These are phyloP conservation scores for Mustela erminea DNA, from an alignment of 2,797 vertebrate species.

Conservation along the genomic window DNA sequence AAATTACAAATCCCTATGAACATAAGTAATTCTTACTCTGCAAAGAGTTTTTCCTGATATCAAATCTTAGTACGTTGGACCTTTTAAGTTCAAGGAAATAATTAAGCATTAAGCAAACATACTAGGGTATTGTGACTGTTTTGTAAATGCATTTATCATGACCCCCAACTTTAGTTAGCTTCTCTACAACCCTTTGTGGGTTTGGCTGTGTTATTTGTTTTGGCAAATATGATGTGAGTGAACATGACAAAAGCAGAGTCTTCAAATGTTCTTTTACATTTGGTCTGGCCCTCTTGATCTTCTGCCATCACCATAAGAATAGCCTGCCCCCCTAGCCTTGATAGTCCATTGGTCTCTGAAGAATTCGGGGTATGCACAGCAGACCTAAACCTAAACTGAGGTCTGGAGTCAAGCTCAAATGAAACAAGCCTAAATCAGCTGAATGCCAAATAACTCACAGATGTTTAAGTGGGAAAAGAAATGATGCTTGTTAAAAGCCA, in stretches of 20 bases:
- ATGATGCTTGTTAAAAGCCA: not conserved
- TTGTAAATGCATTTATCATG: not conserved
- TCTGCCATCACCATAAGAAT: not conserved
- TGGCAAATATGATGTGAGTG: not conserved
- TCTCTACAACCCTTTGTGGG: not conserved
- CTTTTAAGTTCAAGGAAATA: not conserved
- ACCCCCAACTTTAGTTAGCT: not conserved
- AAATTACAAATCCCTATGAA: slow-evolving; percentile 31
- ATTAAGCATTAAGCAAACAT: slow-evolving; percentile 1
- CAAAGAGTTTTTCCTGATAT: not conserved
- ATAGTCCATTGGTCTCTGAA: not conserved
- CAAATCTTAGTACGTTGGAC: slow-evolving; percentile 44
- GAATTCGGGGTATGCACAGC: not conserved
- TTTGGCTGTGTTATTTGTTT: not conserved
- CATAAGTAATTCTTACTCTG: slow-evolving; percentile 6
- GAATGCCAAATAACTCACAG: slow-evolving; percentile 15
- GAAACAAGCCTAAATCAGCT: not conserved
- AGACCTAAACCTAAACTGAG: not conserved
- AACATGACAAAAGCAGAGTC: not conserved
- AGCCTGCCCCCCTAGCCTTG: not conserved
- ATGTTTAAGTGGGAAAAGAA: not conserved
- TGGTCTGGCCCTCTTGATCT: not conserved
- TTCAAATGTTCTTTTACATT: slow-evolving; percentile 5
- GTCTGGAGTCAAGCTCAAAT: not conserved
- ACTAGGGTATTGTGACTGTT: not conserved